Conservation (phyloP, 2,797 vertebrate species). For the Eulemur rubriventer region DNA sequence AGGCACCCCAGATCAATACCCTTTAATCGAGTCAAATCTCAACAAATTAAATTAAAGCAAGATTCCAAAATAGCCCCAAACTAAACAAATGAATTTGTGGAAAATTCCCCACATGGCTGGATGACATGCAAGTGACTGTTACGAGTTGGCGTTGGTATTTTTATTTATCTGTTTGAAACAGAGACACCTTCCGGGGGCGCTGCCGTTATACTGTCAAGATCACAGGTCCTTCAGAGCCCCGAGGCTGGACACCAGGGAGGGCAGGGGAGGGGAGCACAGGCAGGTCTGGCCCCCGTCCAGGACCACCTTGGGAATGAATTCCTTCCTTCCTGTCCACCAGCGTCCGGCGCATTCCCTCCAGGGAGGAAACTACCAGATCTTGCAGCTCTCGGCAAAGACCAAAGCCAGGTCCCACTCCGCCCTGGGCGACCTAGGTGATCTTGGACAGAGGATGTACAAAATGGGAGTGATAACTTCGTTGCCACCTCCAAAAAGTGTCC, state of each 20-base stretch:
- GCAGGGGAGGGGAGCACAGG: no score
- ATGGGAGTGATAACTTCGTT: accelerated
- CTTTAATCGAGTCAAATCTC: slow-evolving; percentile 84
- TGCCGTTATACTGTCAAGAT: accelerated
- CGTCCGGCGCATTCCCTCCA: accelerated
- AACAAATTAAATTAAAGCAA: slow-evolving; percentile 83
- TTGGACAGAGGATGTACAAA: not conserved
- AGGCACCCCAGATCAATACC: slow-evolving; percentile 80
- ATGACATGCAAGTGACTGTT: not conserved
- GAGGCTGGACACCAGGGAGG: accelerated
- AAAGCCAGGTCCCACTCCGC: not conserved
- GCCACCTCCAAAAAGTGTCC: not conserved
- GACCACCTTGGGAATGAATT: not conserved
- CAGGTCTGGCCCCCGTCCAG: accelerated
- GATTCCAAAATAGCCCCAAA: slow-evolving; percentile 65
- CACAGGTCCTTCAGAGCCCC: no score
- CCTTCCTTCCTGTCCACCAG: no score
- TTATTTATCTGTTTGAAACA: not conserved
- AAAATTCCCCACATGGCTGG: not conserved
- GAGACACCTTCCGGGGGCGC: accelerated
- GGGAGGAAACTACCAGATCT: accelerated
- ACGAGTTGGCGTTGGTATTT: accelerated
- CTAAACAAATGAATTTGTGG: slow-evolving; percentile 10
- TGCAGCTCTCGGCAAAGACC: not conserved
- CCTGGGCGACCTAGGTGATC: accelerated